These are phyloP conservation scores for Maccullochella peelii DNA, from an alignment of 2,113 vertebrate species.

Conservation along the genomic window DNA sequence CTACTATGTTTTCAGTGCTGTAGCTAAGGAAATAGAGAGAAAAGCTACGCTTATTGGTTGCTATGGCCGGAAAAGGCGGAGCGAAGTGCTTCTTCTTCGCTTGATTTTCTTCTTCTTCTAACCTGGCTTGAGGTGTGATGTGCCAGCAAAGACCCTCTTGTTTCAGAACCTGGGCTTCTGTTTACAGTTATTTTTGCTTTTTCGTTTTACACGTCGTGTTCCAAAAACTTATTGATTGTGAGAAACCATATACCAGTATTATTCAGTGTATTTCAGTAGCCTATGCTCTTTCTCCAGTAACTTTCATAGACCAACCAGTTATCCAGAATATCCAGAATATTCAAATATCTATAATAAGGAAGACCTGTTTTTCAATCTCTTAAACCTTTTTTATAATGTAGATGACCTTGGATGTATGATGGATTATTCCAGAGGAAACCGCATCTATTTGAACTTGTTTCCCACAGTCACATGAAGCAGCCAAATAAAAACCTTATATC, in stretches of 20 bases:
- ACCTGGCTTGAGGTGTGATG: neutral
- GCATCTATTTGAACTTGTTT: neutral
- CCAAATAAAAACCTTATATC: conserved; percentile 19
- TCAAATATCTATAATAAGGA: neutral
- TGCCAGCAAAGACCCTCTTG: neutral
- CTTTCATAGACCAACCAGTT: no score
- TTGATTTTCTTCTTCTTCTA: neutral
- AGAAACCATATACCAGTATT: neutral
- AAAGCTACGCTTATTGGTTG: conserved; percentile 28
- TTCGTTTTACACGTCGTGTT: neutral
- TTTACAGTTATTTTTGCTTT: neutral
- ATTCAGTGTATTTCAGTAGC: no score
- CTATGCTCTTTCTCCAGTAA: no score
- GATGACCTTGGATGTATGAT: neutral
- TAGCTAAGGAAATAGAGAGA: conserved; percentile 17
- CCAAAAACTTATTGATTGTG: neutral
- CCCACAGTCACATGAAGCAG: neutral
- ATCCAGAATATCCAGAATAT: no score
- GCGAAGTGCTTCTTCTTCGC: neutral
- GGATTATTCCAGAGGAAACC: neutral
- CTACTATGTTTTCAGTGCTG: neutral
- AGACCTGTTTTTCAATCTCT: neutral
- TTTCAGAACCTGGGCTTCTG: neutral
- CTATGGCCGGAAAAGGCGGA: conserved; percentile 41
- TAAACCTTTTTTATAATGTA: neutral